Conservation (phyloP, 2,888 invertebrate genomes). For the Autographa pulchrina region DNA sequence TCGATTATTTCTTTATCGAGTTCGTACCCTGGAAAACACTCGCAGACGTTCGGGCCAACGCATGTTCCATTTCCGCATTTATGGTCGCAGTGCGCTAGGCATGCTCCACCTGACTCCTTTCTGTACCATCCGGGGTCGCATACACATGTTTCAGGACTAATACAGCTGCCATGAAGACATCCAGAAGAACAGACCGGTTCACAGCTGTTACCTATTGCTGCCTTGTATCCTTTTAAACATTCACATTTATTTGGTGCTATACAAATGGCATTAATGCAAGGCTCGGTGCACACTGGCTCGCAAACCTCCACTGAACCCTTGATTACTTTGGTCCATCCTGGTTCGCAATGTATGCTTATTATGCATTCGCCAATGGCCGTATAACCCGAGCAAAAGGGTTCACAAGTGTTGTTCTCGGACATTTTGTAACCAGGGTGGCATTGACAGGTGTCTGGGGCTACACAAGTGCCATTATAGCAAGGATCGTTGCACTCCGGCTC, state of each 20-base stretch:
- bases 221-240: slow-evolving; percentile 57
- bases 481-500: slow-evolving; percentile 35
- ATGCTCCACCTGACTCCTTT: slow-evolving; percentile 39
- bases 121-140: slow-evolving; percentile 60
- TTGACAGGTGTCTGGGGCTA: slow-evolving; percentile 46
- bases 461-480: slow-evolving; percentile 36
- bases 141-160: slow-evolving; percentile 55
- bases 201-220: slow-evolving; percentile 21
- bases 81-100: slow-evolving; percentile 56
- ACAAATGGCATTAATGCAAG: slow-evolving; percentile 63
- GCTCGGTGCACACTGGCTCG: slow-evolving; percentile 53
- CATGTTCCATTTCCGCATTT: slow-evolving; percentile 64
- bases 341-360: slow-evolving; percentile 33
- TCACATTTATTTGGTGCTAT: slow-evolving; percentile 59
- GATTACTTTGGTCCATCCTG: slow-evolving; percentile 42
- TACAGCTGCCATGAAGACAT: slow-evolving; percentile 58
- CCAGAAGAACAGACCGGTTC: slow-evolving; percentile 55
- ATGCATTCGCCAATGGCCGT: slow-evolving; percentile 45
- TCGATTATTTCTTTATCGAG: slow-evolving; percentile 8
- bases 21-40: slow-evolving; percentile 56
- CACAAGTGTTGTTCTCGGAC: slow-evolving; percentile 25
- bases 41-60: slow-evolving; percentile 59
- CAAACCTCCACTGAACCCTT: slow-evolving; percentile 48
- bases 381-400: slow-evolving; percentile 36
- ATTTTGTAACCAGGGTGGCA: slow-evolving; percentile 44